A percentile compares a stretch with the other conserved stretches of the same genome.
Conservation (phyloP, 2,888 invertebrate genomes). For the Plagiodera versicolora region DNA sequence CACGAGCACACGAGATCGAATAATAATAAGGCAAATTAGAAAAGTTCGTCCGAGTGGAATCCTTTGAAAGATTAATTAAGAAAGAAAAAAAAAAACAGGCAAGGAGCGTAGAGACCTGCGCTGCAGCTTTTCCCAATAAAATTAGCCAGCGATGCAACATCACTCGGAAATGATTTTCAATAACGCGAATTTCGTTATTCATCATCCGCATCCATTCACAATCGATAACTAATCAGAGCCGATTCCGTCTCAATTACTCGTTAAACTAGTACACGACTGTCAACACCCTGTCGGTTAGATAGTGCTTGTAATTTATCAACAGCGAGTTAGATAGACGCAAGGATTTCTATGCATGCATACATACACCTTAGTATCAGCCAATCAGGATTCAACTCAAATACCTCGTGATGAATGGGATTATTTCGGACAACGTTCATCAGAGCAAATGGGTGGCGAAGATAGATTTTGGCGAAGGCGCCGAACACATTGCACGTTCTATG, state of each 20-base stretch:
- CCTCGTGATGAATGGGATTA: neutral
- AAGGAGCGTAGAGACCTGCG: too few relatives aligned
- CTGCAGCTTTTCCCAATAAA: neutral
- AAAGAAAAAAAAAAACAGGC: neutral
- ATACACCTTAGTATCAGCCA: neutral
- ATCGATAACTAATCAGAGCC: neutral
- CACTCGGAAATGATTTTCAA: too few relatives aligned
- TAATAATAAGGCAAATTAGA: neutral
- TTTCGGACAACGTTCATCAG: too few relatives aligned
- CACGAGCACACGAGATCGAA: neutral
- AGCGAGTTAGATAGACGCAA: neutral
- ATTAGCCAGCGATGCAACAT: too few relatives aligned
- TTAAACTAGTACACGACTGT: neutral
- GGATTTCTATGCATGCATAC: neutral
- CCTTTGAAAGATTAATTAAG: neutral
- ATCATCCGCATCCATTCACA: neutral
- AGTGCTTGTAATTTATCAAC: neutral
- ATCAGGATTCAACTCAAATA: neutral
- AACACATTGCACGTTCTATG: too few relatives aligned
- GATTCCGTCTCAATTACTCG: neutral
- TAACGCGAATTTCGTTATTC: too few relatives aligned
- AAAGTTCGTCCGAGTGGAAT: neutral
- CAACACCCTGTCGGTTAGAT: neutral
- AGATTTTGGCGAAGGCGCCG: too few relatives aligned
- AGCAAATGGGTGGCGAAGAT: too few relatives aligned